Evolutionary conservation across 2,113 vertebrate species (phyloP).

Genomic region (Triplophysa dalaica): DNA sequence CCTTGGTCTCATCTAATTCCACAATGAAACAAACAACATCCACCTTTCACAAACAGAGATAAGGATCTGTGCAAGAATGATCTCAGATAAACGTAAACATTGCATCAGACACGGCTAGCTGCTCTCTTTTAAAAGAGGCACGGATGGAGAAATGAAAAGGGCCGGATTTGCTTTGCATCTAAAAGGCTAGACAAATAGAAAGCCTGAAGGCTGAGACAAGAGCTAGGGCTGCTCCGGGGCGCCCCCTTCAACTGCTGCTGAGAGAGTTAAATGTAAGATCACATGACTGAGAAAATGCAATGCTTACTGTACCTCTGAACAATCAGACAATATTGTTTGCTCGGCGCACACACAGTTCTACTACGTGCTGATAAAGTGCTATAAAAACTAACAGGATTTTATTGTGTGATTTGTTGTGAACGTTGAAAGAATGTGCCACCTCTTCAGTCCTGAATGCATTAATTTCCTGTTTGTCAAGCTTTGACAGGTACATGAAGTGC

Average conservation of each 20-base stretch:
- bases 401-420: constrained; percentile 38
- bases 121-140: constrained; percentile 50
- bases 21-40: constrained; percentile 71
- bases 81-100: constrained; percentile 67
- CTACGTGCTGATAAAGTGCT: constrained; percentile 15
- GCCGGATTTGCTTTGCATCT: constrained; percentile 56
- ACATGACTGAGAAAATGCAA: background rate
- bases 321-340: constrained; percentile 12
- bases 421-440: constrained; percentile 18
- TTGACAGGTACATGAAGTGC: constrained; percentile 53
- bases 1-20: constrained; percentile 72
- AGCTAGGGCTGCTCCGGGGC: constrained; percentile 50
- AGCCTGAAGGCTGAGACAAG: constrained; percentile 33
- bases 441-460: constrained; percentile 59
- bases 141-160: constrained; percentile 47
- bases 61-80: constrained; percentile 60
- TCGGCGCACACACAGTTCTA: background rate
- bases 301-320: constrained; percentile 21
- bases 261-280: constrained; percentile 10
- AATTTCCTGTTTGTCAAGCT: constrained; percentile 76
- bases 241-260: constrained; percentile 60
- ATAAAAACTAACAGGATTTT: constrained; percentile 35
- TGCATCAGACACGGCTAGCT: constrained; percentile 60
- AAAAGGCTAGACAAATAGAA: constrained; percentile 45
- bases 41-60: constrained; percentile 70